These are phyloP conservation scores for Oenanthe melanoleuca DNA, from an alignment of 2,113 vertebrate species.

Conservation along the genomic window DNA sequence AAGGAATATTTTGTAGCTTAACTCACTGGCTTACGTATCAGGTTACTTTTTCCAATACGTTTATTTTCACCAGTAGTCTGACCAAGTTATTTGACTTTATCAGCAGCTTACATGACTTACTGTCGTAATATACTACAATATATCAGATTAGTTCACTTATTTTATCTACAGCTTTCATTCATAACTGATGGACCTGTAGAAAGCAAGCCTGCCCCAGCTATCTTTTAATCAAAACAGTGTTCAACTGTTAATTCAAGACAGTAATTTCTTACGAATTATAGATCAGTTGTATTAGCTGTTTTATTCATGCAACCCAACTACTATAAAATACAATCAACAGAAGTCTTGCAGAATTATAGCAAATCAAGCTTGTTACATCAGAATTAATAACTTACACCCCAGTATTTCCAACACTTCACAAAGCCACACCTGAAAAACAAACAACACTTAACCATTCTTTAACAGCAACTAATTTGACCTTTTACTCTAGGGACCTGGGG, in stretches of 20 bases:
- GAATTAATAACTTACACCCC: neutral
- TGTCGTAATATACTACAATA: neutral
- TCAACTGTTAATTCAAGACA: neutral
- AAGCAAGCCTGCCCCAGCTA: neutral
- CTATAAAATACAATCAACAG: neutral
- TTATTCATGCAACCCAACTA: neutral
- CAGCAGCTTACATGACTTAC: neutral
- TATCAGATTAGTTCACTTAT: neutral
- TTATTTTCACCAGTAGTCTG: conserved; percentile 10
- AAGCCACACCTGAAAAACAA: neutral
- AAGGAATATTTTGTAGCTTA: neutral
- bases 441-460: neutral
- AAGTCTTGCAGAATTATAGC: neutral
- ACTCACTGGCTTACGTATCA: neutral
- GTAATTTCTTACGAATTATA: neutral
- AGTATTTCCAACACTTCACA: neutral
- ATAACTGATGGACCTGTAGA: neutral
- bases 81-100: conserved; percentile 26
- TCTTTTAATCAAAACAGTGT: neutral
- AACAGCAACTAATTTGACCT: neutral
- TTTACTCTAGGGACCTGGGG: neutral
- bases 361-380: neutral
- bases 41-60: neutral
- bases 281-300: neutral
- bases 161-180: conserved; percentile 48